These are phyloP conservation scores for Sinosuthora webbiana DNA, from an alignment of 2,113 vertebrate species.

Conservation along the genomic window DNA sequence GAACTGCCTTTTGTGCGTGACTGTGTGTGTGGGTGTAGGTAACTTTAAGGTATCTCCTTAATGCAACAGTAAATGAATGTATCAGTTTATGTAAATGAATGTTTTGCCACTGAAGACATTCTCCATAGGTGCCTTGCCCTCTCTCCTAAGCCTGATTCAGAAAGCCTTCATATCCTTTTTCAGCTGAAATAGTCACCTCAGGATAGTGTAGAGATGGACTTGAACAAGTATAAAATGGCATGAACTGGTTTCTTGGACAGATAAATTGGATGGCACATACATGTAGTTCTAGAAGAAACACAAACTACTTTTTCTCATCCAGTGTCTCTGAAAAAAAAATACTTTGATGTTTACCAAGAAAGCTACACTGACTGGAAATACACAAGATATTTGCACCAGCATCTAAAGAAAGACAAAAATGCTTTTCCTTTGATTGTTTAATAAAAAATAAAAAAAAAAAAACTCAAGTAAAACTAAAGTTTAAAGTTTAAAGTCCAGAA, in stretches of 20 bases:
- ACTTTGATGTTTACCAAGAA: neutral
- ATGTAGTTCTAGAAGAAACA: neutral
- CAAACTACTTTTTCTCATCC: neutral
- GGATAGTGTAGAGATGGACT: neutral
- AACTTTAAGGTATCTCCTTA: neutral
- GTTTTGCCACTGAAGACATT: neutral
- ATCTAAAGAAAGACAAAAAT: neutral
- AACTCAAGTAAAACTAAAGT: neutral
- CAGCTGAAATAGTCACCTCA: neutral
- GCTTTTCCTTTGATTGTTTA: neutral
- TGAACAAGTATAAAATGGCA: neutral
- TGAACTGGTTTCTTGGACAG: neutral
- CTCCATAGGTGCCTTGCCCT: neutral
- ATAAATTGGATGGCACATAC: neutral
- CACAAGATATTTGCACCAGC: neutral
- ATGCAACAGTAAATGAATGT: neutral
- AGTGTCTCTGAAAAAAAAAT: neutral
- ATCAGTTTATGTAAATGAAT: neutral
- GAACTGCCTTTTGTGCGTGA: neutral
- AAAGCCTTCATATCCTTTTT: neutral
- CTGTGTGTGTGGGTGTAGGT: fast-evolving
- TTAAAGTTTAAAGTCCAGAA: no score
- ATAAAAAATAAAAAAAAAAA: neutral
- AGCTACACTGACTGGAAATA: neutral
- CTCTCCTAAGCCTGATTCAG: neutral